Percentiles rank a stretch among this genome's conserved stretches.
phyloP scores from a whole-genome alignment of 1,140 invertebrate genomes.

The Phthorimaea operculella region DNA sequence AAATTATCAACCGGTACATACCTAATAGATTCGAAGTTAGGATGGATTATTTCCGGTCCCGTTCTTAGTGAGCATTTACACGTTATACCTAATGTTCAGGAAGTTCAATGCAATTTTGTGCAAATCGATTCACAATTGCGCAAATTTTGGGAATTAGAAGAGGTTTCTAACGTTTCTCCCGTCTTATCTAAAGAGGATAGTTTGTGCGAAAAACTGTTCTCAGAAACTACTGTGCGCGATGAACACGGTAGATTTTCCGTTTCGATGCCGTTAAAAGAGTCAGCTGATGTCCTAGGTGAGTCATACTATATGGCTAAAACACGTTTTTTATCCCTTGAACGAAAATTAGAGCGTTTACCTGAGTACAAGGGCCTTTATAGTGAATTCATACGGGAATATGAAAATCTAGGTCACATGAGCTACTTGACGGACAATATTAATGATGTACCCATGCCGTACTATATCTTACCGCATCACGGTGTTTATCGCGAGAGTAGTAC shows the following conservation, averaged over 20 bases:
- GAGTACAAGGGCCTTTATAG: slow-evolving; percentile 1
- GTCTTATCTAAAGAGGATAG: slow-evolving; percentile 16
- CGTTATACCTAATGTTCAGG: neutral
- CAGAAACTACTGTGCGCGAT: slow-evolving; percentile 19
- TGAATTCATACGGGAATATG: slow-evolving; percentile 6
- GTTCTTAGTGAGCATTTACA: slow-evolving; percentile 1
- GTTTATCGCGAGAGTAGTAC: slow-evolving; percentile 7
- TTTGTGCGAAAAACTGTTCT: slow-evolving; percentile 24
- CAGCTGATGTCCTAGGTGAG: slow-evolving; percentile 3
- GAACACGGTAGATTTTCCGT: slow-evolving; percentile 25
- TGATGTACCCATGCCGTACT: neutral
- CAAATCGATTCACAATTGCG: slow-evolving; percentile 4
- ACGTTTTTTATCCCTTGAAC: slow-evolving; percentile 3
- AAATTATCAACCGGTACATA: neutral
- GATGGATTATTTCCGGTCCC: slow-evolving; percentile 9
- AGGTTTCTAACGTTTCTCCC: neutral
- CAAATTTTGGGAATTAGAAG: slow-evolving; percentile 6
- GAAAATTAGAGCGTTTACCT: neutral
- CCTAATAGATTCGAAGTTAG: slow-evolving; percentile 7
- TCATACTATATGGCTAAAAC: neutral
- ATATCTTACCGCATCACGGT: slow-evolving; percentile 9
- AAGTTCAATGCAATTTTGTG: neutral
- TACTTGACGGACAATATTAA: neutral
- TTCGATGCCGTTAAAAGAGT: slow-evolving; percentile 3
- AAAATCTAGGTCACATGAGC: slow-evolving; percentile 10